phyloP scores from a whole-genome alignment of 2,113 vertebrate species.

The Suncus etruscus region DNA sequence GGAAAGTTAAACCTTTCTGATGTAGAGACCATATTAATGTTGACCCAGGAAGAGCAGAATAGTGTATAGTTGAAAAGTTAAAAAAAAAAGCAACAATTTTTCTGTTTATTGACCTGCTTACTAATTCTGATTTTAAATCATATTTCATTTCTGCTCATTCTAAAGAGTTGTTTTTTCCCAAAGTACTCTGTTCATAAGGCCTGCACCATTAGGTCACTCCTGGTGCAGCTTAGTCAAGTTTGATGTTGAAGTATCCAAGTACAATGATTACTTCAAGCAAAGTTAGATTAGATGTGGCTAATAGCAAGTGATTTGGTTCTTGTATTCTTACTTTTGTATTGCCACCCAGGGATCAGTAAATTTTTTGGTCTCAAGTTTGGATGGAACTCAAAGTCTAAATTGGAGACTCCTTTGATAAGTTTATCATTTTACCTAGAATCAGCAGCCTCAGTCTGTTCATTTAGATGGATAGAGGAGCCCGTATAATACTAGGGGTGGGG shows the following conservation, averaged over 20 bases:
- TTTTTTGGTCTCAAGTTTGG: constrained; percentile 73
- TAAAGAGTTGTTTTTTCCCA: constrained; percentile 50
- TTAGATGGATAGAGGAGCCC: constrained; percentile 13
- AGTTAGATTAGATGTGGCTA: constrained; percentile 78
- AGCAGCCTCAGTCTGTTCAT: constrained; percentile 8
- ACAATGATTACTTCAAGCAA: constrained; percentile 74
- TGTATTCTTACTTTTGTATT: constrained; percentile 78
- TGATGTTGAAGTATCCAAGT: constrained; percentile 66
- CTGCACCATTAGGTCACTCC: constrained; percentile 66
- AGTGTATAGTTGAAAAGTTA: constrained; percentile 66
- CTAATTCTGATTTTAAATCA: constrained; percentile 68
- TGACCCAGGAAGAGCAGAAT: constrained; percentile 54
- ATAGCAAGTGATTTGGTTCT: constrained; percentile 76
- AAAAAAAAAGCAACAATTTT: constrained; percentile 8
- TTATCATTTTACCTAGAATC: constrained; percentile 66
- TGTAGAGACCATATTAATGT: constrained; percentile 74
- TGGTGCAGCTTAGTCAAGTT: constrained; percentile 52
- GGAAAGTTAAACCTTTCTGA: constrained; percentile 81
- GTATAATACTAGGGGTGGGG: not conserved
- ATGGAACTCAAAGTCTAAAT: constrained; percentile 71
- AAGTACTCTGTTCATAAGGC: constrained; percentile 49
- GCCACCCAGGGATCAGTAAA: constrained; percentile 75
- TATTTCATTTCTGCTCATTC: constrained; percentile 48
- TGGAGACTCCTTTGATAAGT: constrained; percentile 53
- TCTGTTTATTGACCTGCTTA: constrained; percentile 69